Conservation (phyloP, 2,113 vertebrate genomes). For the Phocoena sinus region DNA sequence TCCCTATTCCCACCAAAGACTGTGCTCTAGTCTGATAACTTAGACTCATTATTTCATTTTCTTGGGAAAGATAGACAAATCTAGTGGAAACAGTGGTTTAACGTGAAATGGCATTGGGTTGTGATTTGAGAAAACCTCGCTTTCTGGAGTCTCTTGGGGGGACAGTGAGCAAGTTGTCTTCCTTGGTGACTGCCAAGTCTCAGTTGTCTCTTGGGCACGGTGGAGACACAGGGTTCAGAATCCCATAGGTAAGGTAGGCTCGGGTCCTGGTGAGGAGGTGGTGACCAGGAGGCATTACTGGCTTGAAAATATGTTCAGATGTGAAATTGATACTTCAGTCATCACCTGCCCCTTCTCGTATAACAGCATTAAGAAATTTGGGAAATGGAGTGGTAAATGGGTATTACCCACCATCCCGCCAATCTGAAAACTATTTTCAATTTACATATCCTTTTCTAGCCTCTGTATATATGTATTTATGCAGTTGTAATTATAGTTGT, state of each 20-base stretch:
- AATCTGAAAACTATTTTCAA: neutral
- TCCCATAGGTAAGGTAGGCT: neutral
- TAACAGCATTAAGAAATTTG: neutral
- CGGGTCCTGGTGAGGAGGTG: neutral
- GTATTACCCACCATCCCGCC: neutral
- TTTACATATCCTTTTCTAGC: neutral
- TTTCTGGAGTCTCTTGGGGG: neutral
- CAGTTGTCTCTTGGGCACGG: neutral
- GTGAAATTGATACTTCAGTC: neutral
- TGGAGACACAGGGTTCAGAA: neutral
- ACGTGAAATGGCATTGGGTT: neutral
- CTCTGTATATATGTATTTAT: slow-evolving; percentile 19
- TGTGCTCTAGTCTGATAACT: neutral
- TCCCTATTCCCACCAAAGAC: neutral
- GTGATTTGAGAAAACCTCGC: neutral
- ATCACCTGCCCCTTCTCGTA: neutral
- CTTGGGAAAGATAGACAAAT: neutral
- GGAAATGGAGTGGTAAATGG: neutral
- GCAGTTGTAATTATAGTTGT: slow-evolving; percentile 47
- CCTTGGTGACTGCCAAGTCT: neutral
- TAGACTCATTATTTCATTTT: neutral
- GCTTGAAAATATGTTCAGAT: neutral
- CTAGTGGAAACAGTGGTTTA: neutral
- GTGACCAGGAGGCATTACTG: neutral
- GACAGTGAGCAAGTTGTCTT: neutral